Percentiles rank a stretch among this genome's conserved stretches.
These are phyloP conservation scores for Protaetia brevitarsis DNA, from an alignment of 1,140 invertebrate species.

Conservation along the genomic window DNA sequence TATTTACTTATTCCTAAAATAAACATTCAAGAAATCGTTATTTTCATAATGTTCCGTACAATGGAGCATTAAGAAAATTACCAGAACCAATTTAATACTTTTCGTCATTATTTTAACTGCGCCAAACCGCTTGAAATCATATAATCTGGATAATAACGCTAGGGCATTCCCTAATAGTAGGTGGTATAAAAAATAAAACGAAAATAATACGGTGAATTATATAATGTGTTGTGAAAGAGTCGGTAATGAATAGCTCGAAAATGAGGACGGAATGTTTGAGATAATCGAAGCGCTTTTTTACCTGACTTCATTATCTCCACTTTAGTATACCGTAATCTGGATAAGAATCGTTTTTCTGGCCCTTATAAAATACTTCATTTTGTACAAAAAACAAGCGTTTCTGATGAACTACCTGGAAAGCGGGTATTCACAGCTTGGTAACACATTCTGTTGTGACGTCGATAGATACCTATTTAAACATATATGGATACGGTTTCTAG, in stretches of 20 bases:
- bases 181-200: slow-evolving; percentile 13
- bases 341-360: background rate
- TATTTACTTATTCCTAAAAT: too few relatives aligned
- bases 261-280: background rate
- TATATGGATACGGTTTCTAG: too few relatives aligned
- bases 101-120: slow-evolving; percentile 7
- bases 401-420: too few relatives aligned
- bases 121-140: background rate
- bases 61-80: background rate
- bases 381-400: background rate
- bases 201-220: slow-evolving; percentile 15
- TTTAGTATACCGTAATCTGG: background rate
- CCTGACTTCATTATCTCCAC: background rate
- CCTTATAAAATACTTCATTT: background rate
- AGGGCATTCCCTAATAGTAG: background rate
- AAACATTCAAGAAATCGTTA: background rate
- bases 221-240: slow-evolving; percentile 16
- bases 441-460: too few relatives aligned
- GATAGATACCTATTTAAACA: too few relatives aligned
- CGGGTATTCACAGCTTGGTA: too few relatives aligned
- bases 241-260: slow-evolving; percentile 2
- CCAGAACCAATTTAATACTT: slow-evolving; percentile 9
- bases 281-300: slow-evolving; percentile 1
- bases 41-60: slow-evolving; percentile 20
- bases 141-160: background rate